A percentile compares a stretch with the other conserved stretches of the same genome.
phyloP scores from a whole-genome alignment of 2,113 vertebrate species.

The Petaurus breviceps region DNA sequence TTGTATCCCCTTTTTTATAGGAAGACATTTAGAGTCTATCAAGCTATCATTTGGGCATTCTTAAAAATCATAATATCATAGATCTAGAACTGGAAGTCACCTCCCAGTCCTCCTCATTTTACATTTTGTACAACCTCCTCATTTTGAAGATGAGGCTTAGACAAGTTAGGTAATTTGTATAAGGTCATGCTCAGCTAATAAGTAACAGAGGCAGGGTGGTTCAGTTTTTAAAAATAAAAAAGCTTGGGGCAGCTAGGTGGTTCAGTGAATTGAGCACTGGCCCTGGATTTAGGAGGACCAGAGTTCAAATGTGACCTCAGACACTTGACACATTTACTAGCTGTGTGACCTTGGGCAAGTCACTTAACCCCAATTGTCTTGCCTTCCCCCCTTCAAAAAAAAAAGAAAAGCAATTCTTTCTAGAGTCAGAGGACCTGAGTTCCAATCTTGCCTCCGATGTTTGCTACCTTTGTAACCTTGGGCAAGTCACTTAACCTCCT shows the following conservation, averaged over 20 bases:
- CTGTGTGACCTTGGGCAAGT: too few relatives aligned
- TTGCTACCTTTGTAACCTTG: background rate
- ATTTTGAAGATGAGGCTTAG: background rate
- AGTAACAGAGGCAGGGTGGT: slow-evolving; percentile 1
- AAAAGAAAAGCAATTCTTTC: background rate
- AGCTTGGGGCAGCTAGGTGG: background rate
- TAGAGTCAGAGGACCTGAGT: background rate
- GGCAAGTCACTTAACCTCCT: background rate
- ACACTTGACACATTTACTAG: too few relatives aligned
- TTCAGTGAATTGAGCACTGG: too few relatives aligned
- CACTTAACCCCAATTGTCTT: too few relatives aligned
- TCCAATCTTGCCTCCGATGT: background rate
- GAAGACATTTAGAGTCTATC: background rate
- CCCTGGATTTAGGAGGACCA: too few relatives aligned
- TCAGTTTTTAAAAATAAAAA: slow-evolving; percentile 34
- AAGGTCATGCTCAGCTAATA: background rate
- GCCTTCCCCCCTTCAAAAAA: too few relatives aligned
- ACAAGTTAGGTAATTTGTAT: background rate
- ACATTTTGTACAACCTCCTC: background rate
- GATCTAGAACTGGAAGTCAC: background rate
- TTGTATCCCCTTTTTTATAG: background rate
- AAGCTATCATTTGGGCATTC: fast-evolving
- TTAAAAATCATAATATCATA: background rate
- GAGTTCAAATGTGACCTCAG: too few relatives aligned
- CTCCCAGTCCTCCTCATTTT: background rate